These are phyloP conservation scores for Dendrolimus houi DNA, from an alignment of 2,888 invertebrate species.

Conservation along the genomic window DNA sequence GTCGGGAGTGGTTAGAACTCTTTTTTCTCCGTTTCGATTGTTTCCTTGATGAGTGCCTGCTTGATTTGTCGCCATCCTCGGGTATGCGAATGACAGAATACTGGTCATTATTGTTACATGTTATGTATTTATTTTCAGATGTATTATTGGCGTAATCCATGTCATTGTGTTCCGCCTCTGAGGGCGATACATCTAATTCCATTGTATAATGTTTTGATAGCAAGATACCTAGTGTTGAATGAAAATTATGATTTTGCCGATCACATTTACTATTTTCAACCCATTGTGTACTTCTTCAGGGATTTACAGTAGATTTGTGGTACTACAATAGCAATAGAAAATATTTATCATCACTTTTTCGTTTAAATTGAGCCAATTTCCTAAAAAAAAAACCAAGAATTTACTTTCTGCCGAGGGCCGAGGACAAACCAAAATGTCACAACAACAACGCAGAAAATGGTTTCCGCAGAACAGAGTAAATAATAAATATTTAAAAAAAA, in stretches of 20 bases:
- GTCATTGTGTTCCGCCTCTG: slow-evolving; percentile 38
- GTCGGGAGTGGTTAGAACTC: slow-evolving; percentile 81
- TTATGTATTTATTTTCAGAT: slow-evolving; percentile 52
- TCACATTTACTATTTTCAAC: slow-evolving; percentile 64
- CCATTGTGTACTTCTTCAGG: slow-evolving; percentile 49
- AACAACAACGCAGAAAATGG: slow-evolving; percentile 76
- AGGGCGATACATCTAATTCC: slow-evolving; percentile 60
- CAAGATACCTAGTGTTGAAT: slow-evolving; percentile 25
- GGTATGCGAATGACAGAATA: slow-evolving; percentile 65
- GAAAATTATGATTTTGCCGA: slow-evolving; percentile 53
- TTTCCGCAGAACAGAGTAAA: slow-evolving; percentile 23
- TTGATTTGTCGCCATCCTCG: slow-evolving; percentile 75
- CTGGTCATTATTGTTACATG: slow-evolving; percentile 57
- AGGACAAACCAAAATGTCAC: slow-evolving; percentile 66
- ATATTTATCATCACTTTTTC: slow-evolving; percentile 31
- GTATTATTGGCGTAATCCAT: slow-evolving; percentile 61
- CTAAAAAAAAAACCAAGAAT: slow-evolving; percentile 12
- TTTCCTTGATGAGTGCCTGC: slow-evolving; percentile 86
- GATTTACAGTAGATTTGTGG: slow-evolving; percentile 15
- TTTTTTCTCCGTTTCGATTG: slow-evolving; percentile 85
- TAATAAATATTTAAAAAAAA: too few relatives aligned
- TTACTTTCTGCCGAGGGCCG: slow-evolving; percentile 28
- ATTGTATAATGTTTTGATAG: slow-evolving; percentile 27
- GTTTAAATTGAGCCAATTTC: not conserved
- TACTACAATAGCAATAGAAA: slow-evolving; percentile 14